These are phyloP conservation scores for Macropus fuliginosus DNA, from an alignment of 2,797 vertebrate genomes.

Conservation along the genomic window DNA sequence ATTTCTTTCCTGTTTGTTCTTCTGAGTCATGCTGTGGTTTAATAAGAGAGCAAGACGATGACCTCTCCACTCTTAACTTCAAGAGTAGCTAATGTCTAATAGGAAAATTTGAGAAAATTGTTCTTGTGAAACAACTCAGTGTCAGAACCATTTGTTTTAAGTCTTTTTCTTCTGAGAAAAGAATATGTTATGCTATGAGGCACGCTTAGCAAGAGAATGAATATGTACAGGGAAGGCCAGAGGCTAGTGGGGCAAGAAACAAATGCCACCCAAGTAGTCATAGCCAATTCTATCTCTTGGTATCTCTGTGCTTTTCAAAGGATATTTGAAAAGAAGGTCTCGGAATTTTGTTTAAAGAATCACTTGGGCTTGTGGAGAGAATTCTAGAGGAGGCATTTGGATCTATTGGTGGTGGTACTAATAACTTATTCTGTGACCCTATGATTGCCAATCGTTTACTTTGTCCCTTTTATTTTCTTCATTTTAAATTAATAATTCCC, in stretches of 20 bases:
- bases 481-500: background rate
- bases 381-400: constrained; percentile 21
- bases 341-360: constrained; percentile 7
- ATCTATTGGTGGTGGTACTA: background rate
- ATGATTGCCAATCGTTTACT: background rate
- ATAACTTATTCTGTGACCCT: background rate
- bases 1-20: constrained; percentile 81
- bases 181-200: constrained; percentile 10
- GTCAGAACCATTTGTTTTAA: constrained; percentile 13
- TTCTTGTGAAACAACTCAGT: constrained; percentile 44
- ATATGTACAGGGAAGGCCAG: background rate
- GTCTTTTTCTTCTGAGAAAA: constrained; percentile 12
- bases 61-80: constrained; percentile 74
- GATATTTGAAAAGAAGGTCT: background rate
- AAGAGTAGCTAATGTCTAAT: constrained; percentile 56
- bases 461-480: background rate
- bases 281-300: constrained; percentile 19
- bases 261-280: background rate
- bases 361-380: background rate
- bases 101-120: constrained; percentile 72
- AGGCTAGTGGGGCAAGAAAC: background rate
- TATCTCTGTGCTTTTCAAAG: constrained; percentile 48
- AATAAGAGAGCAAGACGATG: constrained; percentile 77
- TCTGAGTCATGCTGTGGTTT: constrained; percentile 83
- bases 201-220: background rate